phyloP scores from a whole-genome alignment of 2,113 vertebrate genomes.

The Hassar affinis region DNA sequence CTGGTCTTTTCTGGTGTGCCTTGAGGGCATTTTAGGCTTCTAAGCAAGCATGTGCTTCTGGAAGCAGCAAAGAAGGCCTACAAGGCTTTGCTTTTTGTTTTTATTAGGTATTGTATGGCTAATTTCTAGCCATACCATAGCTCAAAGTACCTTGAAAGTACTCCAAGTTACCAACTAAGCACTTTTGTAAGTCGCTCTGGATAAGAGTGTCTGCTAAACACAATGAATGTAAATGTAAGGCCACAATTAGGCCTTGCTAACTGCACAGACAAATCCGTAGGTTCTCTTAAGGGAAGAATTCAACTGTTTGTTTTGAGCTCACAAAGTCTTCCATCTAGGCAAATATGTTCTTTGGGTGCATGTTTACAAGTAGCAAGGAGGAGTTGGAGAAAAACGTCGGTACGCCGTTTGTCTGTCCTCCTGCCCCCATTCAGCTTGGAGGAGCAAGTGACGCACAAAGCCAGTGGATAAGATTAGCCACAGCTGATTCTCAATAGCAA shows the following conservation, averaged over 20 bases:
- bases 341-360: constrained; percentile 59
- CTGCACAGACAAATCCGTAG: constrained; percentile 37
- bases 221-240: too few relatives aligned
- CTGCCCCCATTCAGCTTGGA: background rate
- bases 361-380: constrained; percentile 60
- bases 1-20: constrained; percentile 9
- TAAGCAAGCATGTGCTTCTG: background rate
- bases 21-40: background rate
- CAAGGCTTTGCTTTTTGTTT: too few relatives aligned
- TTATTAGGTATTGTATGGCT: too few relatives aligned
- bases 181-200: too few relatives aligned
- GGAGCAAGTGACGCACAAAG: constrained; percentile 17
- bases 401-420: background rate
- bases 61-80: constrained; percentile 18
- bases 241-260: constrained; percentile 31
- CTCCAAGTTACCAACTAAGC: too few relatives aligned
- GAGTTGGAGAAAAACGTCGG: background rate
- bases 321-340: constrained; percentile 63
- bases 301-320: constrained; percentile 69
- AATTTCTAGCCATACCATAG: too few relatives aligned
- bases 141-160: too few relatives aligned
- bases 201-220: too few relatives aligned
- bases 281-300: constrained; percentile 61
- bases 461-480: constrained; percentile 38
- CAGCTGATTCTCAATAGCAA: constrained; percentile 37